Base-by-base conservation (phyloP, 2,888 invertebrate genomes). In the Camponotus fellah region DNA sequence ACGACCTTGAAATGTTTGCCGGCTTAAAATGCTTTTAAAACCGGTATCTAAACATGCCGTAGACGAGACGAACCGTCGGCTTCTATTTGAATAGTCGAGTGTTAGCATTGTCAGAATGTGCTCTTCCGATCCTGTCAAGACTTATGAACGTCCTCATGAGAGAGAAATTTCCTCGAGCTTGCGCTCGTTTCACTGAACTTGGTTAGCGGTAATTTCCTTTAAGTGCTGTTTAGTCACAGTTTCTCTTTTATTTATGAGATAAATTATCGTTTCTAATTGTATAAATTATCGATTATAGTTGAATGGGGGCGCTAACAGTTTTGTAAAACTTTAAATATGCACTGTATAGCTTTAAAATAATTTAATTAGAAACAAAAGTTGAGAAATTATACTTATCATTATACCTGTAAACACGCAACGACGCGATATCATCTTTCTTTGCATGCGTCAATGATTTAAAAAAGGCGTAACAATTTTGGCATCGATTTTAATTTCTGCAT, bases 1-100 rank as follows among this genome's bases (percentile, higher is more conserved):
- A 64, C 83, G 88, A 84, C 90, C 91, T 90, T 90, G 89, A 88
- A 84, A 84, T 84, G 83, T 88, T 90, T 84, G 88, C 87, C 62
- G 79, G 21, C 66, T 86, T 88, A 82, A 87, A 89, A 89, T 84
- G 62, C 81, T 84, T 89, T 88, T 89, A 85, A 89, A 90, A 90
- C 90, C 90, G 89, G 88, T 90, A 89, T 86, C 88, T 85, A 89
- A 89, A 86, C 72, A 85, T 72, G 32, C 40, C 75, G 49, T 69
- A 62, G 66, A 72, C 71, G 21, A 81, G 69, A 62, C 58, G 65
- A 49, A 64, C 40, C 46, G 49, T 74, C 62, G 56, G 40, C 66
- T 71, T 77, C 71, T 86, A 56, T 89, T 88, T 84, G 85, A 76
- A 86, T 72, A 65, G 64, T 79, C 46, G 69, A 84, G 81, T 71